Base-by-base conservation (phyloP, 1,140 invertebrate genomes). In the Drosophila nasuta region DNA sequence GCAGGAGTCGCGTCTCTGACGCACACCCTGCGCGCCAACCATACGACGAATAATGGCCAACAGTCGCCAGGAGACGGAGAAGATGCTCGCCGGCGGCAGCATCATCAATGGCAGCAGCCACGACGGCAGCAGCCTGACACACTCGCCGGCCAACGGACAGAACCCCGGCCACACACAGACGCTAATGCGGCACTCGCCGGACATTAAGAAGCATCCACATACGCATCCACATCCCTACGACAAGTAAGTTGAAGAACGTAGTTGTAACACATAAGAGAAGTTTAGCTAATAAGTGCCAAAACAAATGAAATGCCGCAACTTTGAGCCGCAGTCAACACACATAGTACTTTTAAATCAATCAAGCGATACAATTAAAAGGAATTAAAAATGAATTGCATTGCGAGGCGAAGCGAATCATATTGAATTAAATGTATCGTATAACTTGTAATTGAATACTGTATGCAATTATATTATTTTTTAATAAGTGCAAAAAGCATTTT, bases 1-100 rank as follows among this genome's bases (percentile, higher is more conserved):
- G 90, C 91, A 91, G 81, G 91, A 92, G 75, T 91, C 91, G 75
- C 87, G 91, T 64, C 88, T 92, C 64, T 92, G 91, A 92, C 91
- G 91, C 74, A 92, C 91, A 68, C 90, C 91, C 81, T 92, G 91
- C 90, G 91, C 91, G 68, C 91, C 91, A 65, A 92, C 90, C 54
- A 92, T 92, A 66, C 87, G 91, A 25, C 85, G 91, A 25, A 92
- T 92, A 77, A 92, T 92, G 91, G 91, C 91, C 63, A 92, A 92
- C 59, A 92, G 91, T 38, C 87, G 91, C 46, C 91, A 92, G 72
- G 91, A 92, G 68, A 92, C 91, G 11, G 91, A 92, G 65, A 92
- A 92, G 68, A 92, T 92, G 75, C 70, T 92, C 68, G 85, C 75
- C 5, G 60, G 49, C 11, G 70, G 56, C 52, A 69, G 60, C 68